phyloP scores from a whole-genome alignment of 2,888 invertebrate genomes.

The Parnassius orleans region DNA sequence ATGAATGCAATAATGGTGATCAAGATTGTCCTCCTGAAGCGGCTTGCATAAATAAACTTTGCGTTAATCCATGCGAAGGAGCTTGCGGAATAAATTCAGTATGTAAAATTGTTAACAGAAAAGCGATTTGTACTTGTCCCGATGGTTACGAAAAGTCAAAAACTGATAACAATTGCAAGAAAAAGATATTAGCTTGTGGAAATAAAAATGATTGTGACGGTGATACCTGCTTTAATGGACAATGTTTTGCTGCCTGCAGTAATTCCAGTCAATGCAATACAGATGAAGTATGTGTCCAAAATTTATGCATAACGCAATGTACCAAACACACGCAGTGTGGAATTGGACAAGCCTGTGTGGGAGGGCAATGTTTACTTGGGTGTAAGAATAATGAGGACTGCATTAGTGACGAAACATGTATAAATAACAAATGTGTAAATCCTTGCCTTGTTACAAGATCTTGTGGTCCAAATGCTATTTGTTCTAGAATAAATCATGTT shows the following conservation, averaged over 20 bases:
- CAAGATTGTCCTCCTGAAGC: constrained; percentile 88
- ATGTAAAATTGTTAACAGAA: constrained; percentile 88
- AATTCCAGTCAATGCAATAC: constrained; percentile 88
- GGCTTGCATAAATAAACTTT: constrained; percentile 85
- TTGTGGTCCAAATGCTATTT: constrained; percentile 92
- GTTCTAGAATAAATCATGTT: constrained; percentile 87
- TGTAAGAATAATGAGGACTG: constrained; percentile 93
- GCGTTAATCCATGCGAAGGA: constrained; percentile 90
- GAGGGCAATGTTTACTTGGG: constrained; percentile 89
- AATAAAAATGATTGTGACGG: constrained; percentile 89
- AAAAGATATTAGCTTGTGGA: constrained; percentile 83
- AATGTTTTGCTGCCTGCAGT: constrained; percentile 91
- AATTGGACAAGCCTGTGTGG: constrained; percentile 88
- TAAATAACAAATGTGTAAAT: constrained; percentile 91
- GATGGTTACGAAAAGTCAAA: constrained; percentile 86
- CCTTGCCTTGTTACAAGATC: constrained; percentile 88
- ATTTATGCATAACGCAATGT: constrained; percentile 90
- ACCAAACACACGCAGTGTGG: constrained; percentile 90
- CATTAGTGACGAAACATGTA: constrained; percentile 87
- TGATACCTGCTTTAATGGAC: constrained; percentile 89
- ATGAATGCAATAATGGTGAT: constrained; percentile 86
- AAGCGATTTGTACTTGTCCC: constrained; percentile 89
- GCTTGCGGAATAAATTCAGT: constrained; percentile 91
- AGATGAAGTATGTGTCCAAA: constrained; percentile 89
- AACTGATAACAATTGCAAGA: constrained; percentile 83